These are phyloP conservation scores for Glyptemys insculpta DNA, from an alignment of 2,797 vertebrate species.

Conservation along the genomic window DNA sequence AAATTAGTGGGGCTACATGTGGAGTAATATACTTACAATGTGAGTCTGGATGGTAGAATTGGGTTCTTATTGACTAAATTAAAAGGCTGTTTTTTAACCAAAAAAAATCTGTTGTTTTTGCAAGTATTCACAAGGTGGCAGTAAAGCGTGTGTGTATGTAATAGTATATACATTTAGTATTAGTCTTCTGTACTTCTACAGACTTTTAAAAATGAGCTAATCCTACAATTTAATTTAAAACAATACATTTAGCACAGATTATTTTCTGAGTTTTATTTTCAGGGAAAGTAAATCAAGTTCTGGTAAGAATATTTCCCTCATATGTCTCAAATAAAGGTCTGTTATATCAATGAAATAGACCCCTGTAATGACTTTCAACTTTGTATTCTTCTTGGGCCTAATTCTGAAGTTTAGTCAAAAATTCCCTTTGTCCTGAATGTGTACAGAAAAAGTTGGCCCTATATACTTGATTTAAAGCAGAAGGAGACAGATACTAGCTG, in stretches of 20 bases:
- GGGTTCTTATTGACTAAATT: neutral
- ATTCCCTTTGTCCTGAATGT: neutral
- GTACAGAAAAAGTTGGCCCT: neutral
- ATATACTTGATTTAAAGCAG: neutral
- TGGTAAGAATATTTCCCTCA: slow-evolving; percentile 10
- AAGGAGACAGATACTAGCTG: neutral
- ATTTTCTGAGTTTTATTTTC: neutral
- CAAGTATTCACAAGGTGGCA: slow-evolving; percentile 71
- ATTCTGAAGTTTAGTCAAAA: neutral
- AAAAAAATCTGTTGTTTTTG: neutral
- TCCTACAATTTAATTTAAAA: neutral
- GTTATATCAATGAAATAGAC: neutral
- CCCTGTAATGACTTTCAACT: neutral
- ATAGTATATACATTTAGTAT: neutral
- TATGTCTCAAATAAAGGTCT: slow-evolving; percentile 32
- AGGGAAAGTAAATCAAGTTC: slow-evolving; percentile 1
- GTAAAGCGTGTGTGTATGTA: slow-evolving; percentile 13
- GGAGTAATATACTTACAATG: neutral
- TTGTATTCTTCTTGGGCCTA: neutral
- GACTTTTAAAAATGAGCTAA: neutral
- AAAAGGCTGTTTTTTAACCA: neutral
- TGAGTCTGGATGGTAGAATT: slow-evolving; percentile 6
- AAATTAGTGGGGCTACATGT: neutral
- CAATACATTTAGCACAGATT: neutral
- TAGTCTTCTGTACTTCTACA: neutral